Conservation (phyloP, 1,140 invertebrate species). For the Pseudomyrmex cubaensis region DNA sequence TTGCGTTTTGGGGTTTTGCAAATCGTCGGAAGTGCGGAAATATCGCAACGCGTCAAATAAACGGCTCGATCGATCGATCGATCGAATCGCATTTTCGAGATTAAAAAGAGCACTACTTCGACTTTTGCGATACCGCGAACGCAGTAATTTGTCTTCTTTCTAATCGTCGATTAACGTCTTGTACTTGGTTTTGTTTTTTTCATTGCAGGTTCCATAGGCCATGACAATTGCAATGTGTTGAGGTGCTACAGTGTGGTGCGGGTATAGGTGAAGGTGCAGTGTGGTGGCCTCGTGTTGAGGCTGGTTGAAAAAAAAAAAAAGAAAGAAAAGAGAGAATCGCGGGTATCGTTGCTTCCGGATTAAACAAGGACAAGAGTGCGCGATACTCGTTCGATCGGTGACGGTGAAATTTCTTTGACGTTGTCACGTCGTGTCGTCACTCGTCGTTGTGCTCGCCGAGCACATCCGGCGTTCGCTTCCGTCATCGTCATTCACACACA, state of each 20-base stretch:
- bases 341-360: slow-evolving; percentile 71
- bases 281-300: slow-evolving; percentile 75
- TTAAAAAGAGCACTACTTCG: too few species aligned
- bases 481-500: slow-evolving; percentile 30
- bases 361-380: slow-evolving; percentile 41
- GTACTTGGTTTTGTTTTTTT: slow-evolving; percentile 26
- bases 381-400: slow-evolving; percentile 70
- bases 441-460: slow-evolving; percentile 61
- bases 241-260: slow-evolving; percentile 84
- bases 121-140: too few species aligned
- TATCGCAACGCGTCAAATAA: too few species aligned
- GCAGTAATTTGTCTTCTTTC: too few species aligned
- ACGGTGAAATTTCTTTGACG: slow-evolving; percentile 75
- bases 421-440: slow-evolving; percentile 73
- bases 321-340: slow-evolving; percentile 21
- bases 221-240: slow-evolving; percentile 90
- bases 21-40: too few species aligned
- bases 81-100: not conserved
- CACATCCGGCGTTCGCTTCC: slow-evolving; percentile 56
- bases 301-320: slow-evolving; percentile 58
- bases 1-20: too few species aligned
- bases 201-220: slow-evolving; percentile 90
- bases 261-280: slow-evolving; percentile 79
- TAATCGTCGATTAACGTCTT: not conserved
- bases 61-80: too few species aligned